Base-by-base conservation (phyloP, 1,140 invertebrate species). In the Patella vulgata region DNA sequence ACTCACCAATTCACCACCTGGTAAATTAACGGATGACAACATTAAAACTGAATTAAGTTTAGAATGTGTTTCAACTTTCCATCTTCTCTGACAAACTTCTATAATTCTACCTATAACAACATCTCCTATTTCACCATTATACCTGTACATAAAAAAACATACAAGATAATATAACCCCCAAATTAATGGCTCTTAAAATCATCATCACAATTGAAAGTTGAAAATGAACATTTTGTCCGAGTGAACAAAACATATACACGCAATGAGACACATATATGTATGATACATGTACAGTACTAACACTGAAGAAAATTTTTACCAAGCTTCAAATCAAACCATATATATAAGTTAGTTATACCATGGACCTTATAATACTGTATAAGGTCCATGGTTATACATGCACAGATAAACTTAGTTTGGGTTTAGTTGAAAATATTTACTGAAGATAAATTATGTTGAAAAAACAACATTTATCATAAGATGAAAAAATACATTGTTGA, bases 11-110 rank as follows among this genome's bases (percentile, higher is more conserved):
- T 98, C 95, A 75, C 96, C 97, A 40, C 96, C 96, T 44, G 97
- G 97, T 69, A 99, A 87, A 88, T 99, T 99, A 5, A 99, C 94
- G 52, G 94, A 95, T 0, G 95, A 95, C 25, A 99, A 84, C 55
- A 94, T 86, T 3, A 99, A 86, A 43, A 93, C 86, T 5, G 96
- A 93, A 84, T 98, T 93, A 19, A 98, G 82, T 72, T 94, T 89
- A 0, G 94, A 73, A 53, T 84, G 75, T 2, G 93, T 95, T 74
- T 99, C 95, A 30, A 99, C 93, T 87, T 94, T 95, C 96, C 96
- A 99, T 71, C 94, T 86, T 78, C 92, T 93, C 71, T 95, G 91
- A 47, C 85, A 84, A n/a, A 85, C 79, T 83, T 98, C 95, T 0
- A 92, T 89, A 19, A 99, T 92, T 60, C 97, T 87, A 0, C 96